Evolutionary conservation across 2,797 vertebrate genomes (phyloP), one percentile per base, ranked within the genome.

Genomic region (Oryzias dopingdopingensis): DNA sequence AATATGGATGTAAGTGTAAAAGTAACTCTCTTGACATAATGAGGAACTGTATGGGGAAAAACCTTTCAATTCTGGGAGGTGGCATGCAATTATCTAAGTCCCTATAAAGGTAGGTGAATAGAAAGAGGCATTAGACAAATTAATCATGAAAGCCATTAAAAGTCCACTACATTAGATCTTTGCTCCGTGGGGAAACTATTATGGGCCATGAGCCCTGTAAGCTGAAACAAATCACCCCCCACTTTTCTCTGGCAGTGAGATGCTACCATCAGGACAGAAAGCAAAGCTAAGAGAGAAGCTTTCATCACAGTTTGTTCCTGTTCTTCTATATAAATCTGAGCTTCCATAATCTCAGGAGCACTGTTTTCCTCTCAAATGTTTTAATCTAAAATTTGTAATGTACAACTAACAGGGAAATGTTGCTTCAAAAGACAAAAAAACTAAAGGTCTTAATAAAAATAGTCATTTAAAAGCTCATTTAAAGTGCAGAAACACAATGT

Each of bases 71-170:
- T 54, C 18, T 62, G 56, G 58, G 49, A 76, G 26, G 17, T 46
- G 52, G 54, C 51, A 52, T 58, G 57, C 57, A 63, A 77, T 75
- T 71, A 65, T 71, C 57, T 70, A 23, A 44, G 58, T 72, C 41
- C 58, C 56, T 58, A 58, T 46, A 49, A 68, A 67, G 57, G 50
- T 65, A 54, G 62, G 61, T 80, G 56, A 70, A 59, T 42, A 63
- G 54, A 44, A 42, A 49, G 32, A 66, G 67, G 72, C 73, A 77
- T 83, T 72, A 58, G 52, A 67, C 58, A 56, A 79, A 85, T 74
- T 42, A 74, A 77, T 81, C 80, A 78, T 49, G 52, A 64, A 59
- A 41, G 66, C 72, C 74, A 76, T 81, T 84, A 79, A 81, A 82
- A 70, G 66, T 80, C 67, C 59, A 74, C 72, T 72, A 60, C 70